Evolutionary conservation across 2,113 vertebrate species (phyloP).

Genomic region (Promerops cafer): DNA sequence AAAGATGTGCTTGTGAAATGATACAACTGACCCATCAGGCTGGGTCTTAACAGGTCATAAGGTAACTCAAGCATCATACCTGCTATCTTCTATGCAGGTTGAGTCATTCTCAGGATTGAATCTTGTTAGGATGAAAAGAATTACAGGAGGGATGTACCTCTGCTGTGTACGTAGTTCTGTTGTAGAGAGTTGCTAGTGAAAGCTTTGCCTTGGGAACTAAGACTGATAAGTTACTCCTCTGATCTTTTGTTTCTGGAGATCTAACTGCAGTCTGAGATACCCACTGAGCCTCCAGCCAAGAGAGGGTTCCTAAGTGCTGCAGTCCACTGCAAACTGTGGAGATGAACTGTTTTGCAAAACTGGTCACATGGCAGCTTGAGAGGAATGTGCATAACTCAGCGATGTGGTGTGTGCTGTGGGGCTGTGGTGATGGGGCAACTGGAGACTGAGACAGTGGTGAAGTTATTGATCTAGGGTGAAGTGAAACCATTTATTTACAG

Average conservation of each 20-base stretch:
- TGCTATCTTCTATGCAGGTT: rapidly evolving
- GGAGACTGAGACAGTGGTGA: neutral
- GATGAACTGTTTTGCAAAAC: neutral
- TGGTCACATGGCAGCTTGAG: neutral
- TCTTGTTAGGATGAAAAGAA: neutral
- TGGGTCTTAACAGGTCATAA: neutral
- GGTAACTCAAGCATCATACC: neutral
- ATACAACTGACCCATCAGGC: neutral
- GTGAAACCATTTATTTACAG: neutral
- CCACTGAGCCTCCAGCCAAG: neutral
- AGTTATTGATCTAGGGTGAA: neutral
- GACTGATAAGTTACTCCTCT: neutral
- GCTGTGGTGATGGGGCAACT: neutral
- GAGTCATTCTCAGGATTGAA: neutral
- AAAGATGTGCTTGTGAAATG: neutral
- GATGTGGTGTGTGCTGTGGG: neutral
- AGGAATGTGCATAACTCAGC: neutral
- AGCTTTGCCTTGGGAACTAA: neutral
- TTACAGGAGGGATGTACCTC: neutral
- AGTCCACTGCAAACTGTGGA: neutral
- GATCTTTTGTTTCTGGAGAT: neutral
- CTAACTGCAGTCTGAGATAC: neutral
- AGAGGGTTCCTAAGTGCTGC: neutral
- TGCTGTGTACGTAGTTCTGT: neutral
- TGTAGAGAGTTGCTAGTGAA: neutral